Evolutionary conservation across 2,797 vertebrate genomes (phyloP).

Genomic region (Peromyscus aztecus): DNA sequence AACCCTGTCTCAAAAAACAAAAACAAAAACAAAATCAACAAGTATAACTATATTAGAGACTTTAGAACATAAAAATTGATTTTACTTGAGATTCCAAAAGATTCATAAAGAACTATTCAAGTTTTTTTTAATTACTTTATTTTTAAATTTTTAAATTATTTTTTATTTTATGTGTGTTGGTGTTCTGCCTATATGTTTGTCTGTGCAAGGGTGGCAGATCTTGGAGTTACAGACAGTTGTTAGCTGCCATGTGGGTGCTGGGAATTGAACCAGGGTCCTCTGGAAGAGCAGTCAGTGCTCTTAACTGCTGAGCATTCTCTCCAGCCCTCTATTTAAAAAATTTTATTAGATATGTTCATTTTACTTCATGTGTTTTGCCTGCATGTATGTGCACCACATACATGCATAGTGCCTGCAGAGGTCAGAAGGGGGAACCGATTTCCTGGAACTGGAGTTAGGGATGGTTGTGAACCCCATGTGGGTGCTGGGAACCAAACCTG

Average conservation of each 20-base stretch:
- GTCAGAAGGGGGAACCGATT: background rate
- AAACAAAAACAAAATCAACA: background rate
- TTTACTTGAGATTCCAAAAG: conserved; percentile 9
- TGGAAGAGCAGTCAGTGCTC: too few relatives aligned
- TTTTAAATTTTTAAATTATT: background rate
- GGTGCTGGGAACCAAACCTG: background rate
- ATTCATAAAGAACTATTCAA: background rate
- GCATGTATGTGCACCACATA: background rate
- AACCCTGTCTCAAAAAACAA: background rate
- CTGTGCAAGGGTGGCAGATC: background rate
- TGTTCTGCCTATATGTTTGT: background rate
- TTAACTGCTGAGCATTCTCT: too few relatives aligned
- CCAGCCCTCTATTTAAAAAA: too few relatives aligned
- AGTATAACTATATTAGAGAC: background rate
- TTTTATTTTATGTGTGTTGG: background rate
- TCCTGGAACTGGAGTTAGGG: background rate
- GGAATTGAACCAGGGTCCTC: too few relatives aligned
- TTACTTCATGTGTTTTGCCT: too few relatives aligned
- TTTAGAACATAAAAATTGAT: background rate
- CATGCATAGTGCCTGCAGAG: background rate
- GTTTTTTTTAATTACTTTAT: background rate
- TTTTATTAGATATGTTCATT: too few relatives aligned
- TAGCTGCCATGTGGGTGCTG: too few relatives aligned
- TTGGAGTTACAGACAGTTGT: background rate
- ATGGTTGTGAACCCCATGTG: background rate